A percentile compares a stretch with the other conserved stretches of the same genome.
These are phyloP conservation scores for Heterochromis multidens DNA, from an alignment of 2,113 vertebrate species.

Conservation along the genomic window DNA sequence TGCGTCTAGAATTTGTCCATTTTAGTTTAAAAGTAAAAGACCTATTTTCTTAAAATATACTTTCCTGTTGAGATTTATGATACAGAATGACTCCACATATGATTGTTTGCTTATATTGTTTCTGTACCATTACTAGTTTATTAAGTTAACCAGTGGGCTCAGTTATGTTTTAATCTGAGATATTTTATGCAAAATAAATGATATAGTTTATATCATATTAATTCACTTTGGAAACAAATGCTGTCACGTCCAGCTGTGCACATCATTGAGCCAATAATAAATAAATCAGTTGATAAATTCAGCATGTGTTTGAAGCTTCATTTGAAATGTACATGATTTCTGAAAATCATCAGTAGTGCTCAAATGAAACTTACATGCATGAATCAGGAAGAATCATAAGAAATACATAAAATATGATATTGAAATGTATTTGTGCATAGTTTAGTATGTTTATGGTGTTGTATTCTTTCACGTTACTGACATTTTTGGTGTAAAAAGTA, in stretches of 20 bases:
- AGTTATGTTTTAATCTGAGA: neutral
- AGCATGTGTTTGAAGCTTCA: neutral
- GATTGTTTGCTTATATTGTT: neutral
- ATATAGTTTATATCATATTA: accelerated
- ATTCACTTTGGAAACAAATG: neutral
- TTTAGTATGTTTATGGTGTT: too few relatives aligned
- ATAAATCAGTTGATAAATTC: neutral
- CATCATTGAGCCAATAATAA: neutral
- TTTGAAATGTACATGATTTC: neutral
- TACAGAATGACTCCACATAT: neutral
- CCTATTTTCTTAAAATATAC: neutral
- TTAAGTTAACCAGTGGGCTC: accelerated
- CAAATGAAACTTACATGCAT: neutral
- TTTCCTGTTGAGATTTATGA: neutral
- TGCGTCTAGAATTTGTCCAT: neutral
- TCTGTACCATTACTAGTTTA: neutral
- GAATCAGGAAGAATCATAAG: too few relatives aligned
- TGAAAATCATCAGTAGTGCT: too few relatives aligned
- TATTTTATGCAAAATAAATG: neutral
- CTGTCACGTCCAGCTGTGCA: neutral
- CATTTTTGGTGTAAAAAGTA: too few relatives aligned
- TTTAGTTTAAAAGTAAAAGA: neutral
- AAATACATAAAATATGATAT: too few relatives aligned
- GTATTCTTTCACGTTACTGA: too few relatives aligned
- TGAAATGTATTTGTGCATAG: too few relatives aligned